Conservation (phyloP, 1,140 invertebrate genomes). For the Anoplolepis gracilipes region DNA sequence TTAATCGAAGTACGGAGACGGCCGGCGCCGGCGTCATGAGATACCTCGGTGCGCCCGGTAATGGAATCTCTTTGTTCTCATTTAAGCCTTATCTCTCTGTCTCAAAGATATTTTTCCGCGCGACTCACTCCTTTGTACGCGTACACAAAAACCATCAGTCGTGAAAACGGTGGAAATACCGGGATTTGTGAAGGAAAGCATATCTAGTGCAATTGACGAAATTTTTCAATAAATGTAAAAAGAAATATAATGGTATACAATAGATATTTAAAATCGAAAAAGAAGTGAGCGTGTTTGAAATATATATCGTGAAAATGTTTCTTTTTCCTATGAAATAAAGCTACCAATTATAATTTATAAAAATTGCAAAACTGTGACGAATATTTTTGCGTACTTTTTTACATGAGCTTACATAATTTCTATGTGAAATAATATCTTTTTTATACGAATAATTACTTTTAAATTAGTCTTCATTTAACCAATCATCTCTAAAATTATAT, state of each 20-base stretch:
- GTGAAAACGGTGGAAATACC: constrained; percentile 20
- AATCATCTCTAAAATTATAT: neutral
- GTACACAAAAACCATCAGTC: constrained; percentile 30
- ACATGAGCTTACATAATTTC: neutral
- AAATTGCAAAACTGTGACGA: neutral
- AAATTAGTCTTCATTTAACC: neutral
- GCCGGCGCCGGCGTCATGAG: constrained; percentile 8
- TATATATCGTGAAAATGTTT: constrained; percentile 3
- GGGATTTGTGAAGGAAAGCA: neutral
- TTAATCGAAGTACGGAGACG: constrained; percentile 61
- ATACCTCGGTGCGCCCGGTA: constrained; percentile 15
- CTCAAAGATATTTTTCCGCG: constrained; percentile 41
- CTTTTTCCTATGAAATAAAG: too few relatives aligned
- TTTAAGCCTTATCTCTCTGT: constrained; percentile 31
- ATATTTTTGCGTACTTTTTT: neutral
- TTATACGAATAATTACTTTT: neutral
- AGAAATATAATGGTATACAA: constrained; percentile 7
- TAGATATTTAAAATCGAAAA: neutral
- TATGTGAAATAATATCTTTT: neutral
- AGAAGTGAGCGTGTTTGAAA: neutral
- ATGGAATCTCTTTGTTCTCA: constrained; percentile 53
- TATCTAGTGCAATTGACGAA: neutral
- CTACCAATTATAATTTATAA: neutral
- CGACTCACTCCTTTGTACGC: constrained; percentile 17
- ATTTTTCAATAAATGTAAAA: neutral